These are phyloP conservation scores for Apostichopus parvimensis DNA, from an alignment of 35 echinoderm and acorn worm species.

Conservation along the genomic window DNA sequence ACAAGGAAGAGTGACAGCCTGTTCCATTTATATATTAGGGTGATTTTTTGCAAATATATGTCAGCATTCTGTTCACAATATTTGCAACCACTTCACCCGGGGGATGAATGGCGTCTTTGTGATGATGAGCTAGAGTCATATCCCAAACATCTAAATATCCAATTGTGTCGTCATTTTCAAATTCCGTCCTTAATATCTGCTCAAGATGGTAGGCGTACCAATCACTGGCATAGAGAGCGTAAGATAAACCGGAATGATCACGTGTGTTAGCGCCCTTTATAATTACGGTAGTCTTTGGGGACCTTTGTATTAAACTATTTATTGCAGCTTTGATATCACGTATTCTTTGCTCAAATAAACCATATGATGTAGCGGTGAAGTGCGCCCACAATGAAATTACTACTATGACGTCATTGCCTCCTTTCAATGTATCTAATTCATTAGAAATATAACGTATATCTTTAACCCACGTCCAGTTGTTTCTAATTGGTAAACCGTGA, in stretches of 20 bases:
- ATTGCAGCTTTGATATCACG: conserved; percentile 6
- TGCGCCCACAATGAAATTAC: conserved; percentile 31
- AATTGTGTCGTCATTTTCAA: neutral
- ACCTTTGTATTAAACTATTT: neutral
- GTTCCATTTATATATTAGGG: too few species aligned
- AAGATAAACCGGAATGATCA: conserved; percentile 21
- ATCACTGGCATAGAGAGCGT: conserved; percentile 41
- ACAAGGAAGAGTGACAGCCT: too few species aligned
- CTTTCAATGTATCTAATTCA: conserved; percentile 21
- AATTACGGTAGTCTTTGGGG: conserved; percentile 15
- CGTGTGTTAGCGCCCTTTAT: conserved; percentile 34
- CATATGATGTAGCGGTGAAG: conserved; percentile 32
- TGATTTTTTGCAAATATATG: conserved; percentile 36
- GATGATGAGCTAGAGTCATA: conserved; percentile 2
- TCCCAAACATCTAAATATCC: conserved; percentile 36
- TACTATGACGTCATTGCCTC: conserved; percentile 17
- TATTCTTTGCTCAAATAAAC: conserved; percentile 20
- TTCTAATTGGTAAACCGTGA: conserved; percentile 37
- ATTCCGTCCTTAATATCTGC: neutral
- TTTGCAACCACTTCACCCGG: neutral
- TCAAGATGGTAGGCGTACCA: conserved; percentile 34
- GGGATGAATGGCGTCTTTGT: conserved; percentile 27
- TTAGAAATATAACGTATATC: conserved; percentile 29
- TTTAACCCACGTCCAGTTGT: conserved; percentile 44
- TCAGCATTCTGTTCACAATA: conserved; percentile 38